Percentiles rank a stretch among this genome's conserved stretches.
phyloP scores from a whole-genome alignment of 37 sponge, comb jelly and placozoan species.

The Geodia barretti region DNA sequence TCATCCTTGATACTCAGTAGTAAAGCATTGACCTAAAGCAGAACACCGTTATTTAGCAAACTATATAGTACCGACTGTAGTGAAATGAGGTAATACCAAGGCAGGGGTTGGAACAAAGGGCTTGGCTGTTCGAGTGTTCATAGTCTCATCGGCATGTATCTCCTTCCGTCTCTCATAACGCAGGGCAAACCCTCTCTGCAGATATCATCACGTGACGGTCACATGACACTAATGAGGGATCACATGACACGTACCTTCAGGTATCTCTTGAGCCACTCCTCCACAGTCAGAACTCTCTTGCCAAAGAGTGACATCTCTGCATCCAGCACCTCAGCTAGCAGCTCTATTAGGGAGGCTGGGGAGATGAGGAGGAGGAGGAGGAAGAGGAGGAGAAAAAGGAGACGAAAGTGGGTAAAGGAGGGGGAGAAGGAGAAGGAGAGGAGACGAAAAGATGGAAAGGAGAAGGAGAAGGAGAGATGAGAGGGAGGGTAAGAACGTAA shows the following conservation, averaged over 20 bases:
- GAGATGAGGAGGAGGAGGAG: neutral
- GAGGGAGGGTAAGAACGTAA: too few species aligned
- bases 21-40: conserved; percentile 57
- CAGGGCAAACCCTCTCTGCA: conserved; percentile 60
- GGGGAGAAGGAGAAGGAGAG: neutral
- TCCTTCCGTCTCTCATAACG: conserved; percentile 72
- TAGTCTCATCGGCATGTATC: conserved; percentile 56
- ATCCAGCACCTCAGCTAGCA: conserved; percentile 69
- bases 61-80: neutral
- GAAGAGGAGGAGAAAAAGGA: neutral
- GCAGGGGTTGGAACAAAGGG: conserved; percentile 54
- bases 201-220: neutral
- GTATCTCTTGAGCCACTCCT: conserved; percentile 73
- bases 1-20: conserved; percentile 59
- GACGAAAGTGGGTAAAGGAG: too few species aligned
- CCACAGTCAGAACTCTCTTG: conserved; percentile 60
- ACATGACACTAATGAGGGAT: neutral
- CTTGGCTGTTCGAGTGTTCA: conserved; percentile 12
- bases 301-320: conserved; percentile 67
- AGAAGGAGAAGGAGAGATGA: too few species aligned
- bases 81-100: conserved; percentile 57
- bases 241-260: conserved; percentile 39
- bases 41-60: too few species aligned
- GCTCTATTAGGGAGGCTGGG: conserved; percentile 66
- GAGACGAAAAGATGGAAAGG: neutral